Evolutionary conservation across 2,888 invertebrate species (phyloP).

Genomic region (Flexamia atlantica): DNA sequence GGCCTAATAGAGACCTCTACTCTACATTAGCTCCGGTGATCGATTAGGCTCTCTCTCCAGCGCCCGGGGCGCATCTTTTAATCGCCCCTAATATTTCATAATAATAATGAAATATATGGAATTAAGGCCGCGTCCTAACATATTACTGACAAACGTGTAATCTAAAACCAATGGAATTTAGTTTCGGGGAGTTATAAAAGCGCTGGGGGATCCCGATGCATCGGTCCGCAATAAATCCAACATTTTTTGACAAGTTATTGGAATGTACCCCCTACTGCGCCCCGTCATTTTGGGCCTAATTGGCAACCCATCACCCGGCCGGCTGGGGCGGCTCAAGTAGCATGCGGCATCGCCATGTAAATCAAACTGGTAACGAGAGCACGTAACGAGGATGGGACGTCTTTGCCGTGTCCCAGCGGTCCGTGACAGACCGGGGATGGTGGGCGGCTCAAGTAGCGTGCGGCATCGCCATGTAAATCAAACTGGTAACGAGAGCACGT

Average conservation of each 20-base stretch:
- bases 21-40: constrained; percentile 48
- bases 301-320: constrained; percentile 63
- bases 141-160: constrained; percentile 61
- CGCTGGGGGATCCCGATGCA: constrained; percentile 51
- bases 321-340: not conserved
- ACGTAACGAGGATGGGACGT: no score
- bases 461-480: no score
- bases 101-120: constrained; percentile 63
- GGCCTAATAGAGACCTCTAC: constrained; percentile 59
- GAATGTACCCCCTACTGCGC: constrained; percentile 60
- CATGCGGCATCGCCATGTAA: constrained; percentile 43
- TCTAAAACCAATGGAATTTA: constrained; percentile 64
- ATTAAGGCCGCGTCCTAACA: constrained; percentile 60
- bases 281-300: constrained; percentile 63
- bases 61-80: constrained; percentile 51
- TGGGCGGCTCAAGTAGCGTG: no score
- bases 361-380: constrained; percentile 46
- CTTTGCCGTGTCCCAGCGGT: not conserved
- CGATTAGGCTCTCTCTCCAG: constrained; percentile 49
- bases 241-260: constrained; percentile 62
- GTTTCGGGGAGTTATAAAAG: constrained; percentile 59
- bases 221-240: constrained; percentile 59
- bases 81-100: constrained; percentile 61
- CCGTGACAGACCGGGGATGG: no score
- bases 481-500: no score